A percentile compares a stretch with the other conserved stretches of the same genome.
These are phyloP conservation scores for Melanargia galathea DNA, from an alignment of 2,888 invertebrate species.

Conservation along the genomic window DNA sequence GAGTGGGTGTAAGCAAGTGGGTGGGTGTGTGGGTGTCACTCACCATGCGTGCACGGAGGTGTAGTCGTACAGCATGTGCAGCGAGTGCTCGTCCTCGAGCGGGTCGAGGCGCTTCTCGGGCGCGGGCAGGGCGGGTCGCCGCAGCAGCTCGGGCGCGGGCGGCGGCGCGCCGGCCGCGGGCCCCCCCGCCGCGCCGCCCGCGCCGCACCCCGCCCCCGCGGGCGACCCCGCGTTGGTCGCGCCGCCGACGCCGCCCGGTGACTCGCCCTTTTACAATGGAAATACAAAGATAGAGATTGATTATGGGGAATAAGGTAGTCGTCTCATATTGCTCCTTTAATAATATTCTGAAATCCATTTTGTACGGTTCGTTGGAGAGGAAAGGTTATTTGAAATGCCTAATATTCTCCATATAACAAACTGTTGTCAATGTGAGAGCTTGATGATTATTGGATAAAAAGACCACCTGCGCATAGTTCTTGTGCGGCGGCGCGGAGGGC, in stretches of 20 bases:
- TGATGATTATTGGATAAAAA: no score
- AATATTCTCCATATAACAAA: no score
- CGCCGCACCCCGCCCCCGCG: constrained; percentile 38
- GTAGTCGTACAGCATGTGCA: constrained; percentile 94
- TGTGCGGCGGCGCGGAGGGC: constrained; percentile 66
- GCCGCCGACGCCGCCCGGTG: constrained; percentile 44
- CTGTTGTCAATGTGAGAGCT: no score
- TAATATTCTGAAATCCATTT: no score
- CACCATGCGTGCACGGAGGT: constrained; percentile 92
- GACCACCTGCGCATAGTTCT: constrained; percentile 72
- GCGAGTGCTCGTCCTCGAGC: constrained; percentile 90
- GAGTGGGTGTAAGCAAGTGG: neutral
- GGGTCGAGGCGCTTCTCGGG: constrained; percentile 90
- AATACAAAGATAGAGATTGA: neutral
- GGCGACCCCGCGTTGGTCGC: constrained; percentile 21
- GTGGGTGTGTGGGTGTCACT: constrained; percentile 51
- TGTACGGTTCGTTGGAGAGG: no score
- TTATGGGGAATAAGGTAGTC: no score
- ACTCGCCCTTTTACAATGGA: constrained; percentile 44
- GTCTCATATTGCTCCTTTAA: no score
- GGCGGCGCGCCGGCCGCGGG: constrained; percentile 36
- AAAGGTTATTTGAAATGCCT: no score
- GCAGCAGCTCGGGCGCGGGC: constrained; percentile 68
- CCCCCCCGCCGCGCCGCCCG: constrained; percentile 40
- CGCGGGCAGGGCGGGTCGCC: constrained; percentile 89